A percentile compares a stretch with the other conserved stretches of the same genome.
Conservation (phyloP, 2,113 vertebrate species). For the Phrynosoma platyrhinos region DNA sequence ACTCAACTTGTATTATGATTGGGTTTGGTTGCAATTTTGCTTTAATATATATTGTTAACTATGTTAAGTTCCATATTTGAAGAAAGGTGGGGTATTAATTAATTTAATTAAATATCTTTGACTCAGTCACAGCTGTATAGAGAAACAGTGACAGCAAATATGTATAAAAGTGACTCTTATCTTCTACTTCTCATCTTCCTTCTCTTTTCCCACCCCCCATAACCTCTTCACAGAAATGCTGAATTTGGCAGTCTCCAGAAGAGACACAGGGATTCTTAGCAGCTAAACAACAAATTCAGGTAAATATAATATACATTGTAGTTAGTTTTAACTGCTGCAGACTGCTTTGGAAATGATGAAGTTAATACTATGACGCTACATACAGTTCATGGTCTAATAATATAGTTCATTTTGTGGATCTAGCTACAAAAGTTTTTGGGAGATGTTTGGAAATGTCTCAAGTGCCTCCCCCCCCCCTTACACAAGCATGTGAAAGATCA, state of each 20-base stretch:
- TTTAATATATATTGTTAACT: no score
- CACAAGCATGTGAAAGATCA: background rate
- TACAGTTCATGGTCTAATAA: background rate
- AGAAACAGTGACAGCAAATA: background rate
- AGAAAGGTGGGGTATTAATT: no score
- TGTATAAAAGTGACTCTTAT: background rate
- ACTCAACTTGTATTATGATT: no score
- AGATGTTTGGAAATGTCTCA: background rate
- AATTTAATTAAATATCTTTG: no score
- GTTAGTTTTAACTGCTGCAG: constrained; percentile 45
- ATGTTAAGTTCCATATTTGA: no score
- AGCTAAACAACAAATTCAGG: constrained; percentile 77
- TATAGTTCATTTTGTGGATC: constrained; percentile 18
- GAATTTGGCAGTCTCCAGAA: constrained; percentile 64
- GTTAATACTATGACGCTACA: background rate
- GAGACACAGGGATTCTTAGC: constrained; percentile 71
- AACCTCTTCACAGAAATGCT: constrained; percentile 71
- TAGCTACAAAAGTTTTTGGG: background rate
- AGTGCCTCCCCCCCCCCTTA: background rate
- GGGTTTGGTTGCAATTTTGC: no score
- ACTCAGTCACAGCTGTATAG: no score
- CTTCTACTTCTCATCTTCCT: background rate
- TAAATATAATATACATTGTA: constrained; percentile 57
- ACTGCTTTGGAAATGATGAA: constrained; percentile 31
- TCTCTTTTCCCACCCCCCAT: constrained; percentile 35